Evolutionary conservation across 1,140 invertebrate species (phyloP).

Genomic region (Daktulosphaira vitifoliae): DNA sequence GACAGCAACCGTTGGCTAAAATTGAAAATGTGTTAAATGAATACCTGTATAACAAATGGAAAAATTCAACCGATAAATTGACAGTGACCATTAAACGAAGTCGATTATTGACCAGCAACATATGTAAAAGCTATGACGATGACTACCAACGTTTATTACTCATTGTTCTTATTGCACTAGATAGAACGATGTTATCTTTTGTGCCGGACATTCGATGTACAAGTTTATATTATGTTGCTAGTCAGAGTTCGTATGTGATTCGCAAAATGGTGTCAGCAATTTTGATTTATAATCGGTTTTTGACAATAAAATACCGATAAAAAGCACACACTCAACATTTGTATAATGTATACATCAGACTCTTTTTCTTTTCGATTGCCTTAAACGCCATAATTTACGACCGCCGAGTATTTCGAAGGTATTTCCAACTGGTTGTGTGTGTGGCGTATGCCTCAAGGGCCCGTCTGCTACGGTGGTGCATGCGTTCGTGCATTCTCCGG

Average conservation of each 20-base stretch:
- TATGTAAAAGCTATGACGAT: no score
- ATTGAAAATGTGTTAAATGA: no score
- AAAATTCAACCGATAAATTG: no score
- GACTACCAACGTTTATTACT: no score
- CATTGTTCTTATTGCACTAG: no score
- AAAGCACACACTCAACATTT: not conserved
- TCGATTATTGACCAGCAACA: no score
- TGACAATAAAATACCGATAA: conserved; percentile 20
- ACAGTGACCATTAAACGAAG: no score
- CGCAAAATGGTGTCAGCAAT: not conserved
- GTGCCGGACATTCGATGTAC: no score
- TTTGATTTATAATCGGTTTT: conserved; percentile 25
- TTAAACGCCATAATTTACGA: conserved; percentile 31
- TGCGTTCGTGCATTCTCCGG: not conserved
- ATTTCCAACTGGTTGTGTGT: conserved; percentile 15
- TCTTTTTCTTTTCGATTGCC: conserved; percentile 7
- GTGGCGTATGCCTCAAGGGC: conserved; percentile 17
- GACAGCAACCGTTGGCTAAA: no score
- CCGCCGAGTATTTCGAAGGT: conserved; percentile 23
- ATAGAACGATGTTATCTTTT: no score
- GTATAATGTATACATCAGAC: not conserved
- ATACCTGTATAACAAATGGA: no score
- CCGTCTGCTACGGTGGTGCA: not conserved
- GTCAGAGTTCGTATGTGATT: not conserved
- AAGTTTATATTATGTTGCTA: no score